Percentiles rank a stretch among this genome's conserved stretches.
Conservation (phyloP, 2,888 invertebrate species). For the Lathronympha strigana region DNA sequence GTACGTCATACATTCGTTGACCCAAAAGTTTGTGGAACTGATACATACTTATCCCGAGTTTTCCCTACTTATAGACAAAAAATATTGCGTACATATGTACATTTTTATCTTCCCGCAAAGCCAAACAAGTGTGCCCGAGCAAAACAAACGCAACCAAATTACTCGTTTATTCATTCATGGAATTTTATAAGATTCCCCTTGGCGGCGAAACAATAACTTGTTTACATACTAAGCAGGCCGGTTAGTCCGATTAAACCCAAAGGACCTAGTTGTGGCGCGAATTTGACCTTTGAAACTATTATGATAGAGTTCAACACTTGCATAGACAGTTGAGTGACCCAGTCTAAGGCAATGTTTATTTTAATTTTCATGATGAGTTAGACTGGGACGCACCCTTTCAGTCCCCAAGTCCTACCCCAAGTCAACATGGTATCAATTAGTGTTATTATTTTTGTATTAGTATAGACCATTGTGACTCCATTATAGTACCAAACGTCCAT, state of each 20-base stretch:
- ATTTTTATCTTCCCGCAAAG: neutral
- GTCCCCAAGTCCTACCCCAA: too few relatives aligned
- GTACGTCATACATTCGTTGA: too few relatives aligned
- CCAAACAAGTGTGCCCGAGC: slow-evolving; percentile 51
- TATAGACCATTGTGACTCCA: too few relatives aligned
- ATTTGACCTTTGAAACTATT: slow-evolving; percentile 11
- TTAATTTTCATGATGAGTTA: slow-evolving; percentile 20
- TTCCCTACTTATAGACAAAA: too few relatives aligned
- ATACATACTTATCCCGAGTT: too few relatives aligned
- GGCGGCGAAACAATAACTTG: slow-evolving; percentile 53
- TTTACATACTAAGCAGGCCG: slow-evolving; percentile 48
- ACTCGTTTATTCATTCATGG: slow-evolving; percentile 60
- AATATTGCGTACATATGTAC: too few relatives aligned
- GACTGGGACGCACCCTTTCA: too few relatives aligned
- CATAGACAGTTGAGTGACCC: slow-evolving; percentile 17
- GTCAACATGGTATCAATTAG: neutral
- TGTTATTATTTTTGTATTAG: too few relatives aligned
- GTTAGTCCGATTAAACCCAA: slow-evolving; percentile 38
- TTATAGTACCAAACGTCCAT: too few relatives aligned
- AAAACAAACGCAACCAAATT: slow-evolving; percentile 54
- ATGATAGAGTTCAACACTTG: slow-evolving; percentile 23
- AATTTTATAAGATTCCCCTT: slow-evolving; percentile 56
- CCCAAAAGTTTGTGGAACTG: too few relatives aligned
- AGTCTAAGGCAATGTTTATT: slow-evolving; percentile 28
- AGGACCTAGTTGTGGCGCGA: slow-evolving; percentile 19